These are phyloP conservation scores for Cottoperca gobio DNA, from an alignment of 2,797 vertebrate species.

Conservation along the genomic window DNA sequence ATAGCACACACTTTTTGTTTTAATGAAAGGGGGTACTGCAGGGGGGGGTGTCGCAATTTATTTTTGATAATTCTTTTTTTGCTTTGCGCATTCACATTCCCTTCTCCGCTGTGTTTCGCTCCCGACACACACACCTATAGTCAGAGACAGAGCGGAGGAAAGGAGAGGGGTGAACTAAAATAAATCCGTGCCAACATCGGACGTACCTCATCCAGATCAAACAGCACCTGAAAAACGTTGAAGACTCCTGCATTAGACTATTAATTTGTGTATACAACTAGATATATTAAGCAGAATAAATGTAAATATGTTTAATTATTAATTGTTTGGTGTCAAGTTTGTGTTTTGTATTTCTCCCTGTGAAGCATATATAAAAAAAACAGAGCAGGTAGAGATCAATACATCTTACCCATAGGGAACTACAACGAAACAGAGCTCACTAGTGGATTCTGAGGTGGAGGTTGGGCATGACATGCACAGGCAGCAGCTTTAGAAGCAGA, in stretches of 20 bases:
- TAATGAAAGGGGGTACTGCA: too few relatives aligned
- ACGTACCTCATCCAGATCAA: too few relatives aligned
- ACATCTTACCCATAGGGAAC: constrained; percentile 19
- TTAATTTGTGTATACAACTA: background rate
- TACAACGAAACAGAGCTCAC: constrained; percentile 24
- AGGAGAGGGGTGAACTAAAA: too few relatives aligned
- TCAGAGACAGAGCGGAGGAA: too few relatives aligned
- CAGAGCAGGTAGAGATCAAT: constrained; percentile 39
- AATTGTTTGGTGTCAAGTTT: background rate
- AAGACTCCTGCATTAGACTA: too few relatives aligned
- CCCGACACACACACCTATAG: too few relatives aligned
- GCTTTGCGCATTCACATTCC: too few relatives aligned
- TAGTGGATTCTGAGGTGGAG: constrained; percentile 26
- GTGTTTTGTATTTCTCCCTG: background rate
- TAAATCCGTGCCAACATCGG: too few relatives aligned
- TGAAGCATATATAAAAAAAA: constrained; percentile 35
- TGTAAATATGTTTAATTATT: constrained; percentile 22
- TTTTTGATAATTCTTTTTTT: too few relatives aligned
- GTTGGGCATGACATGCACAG: constrained; percentile 35
- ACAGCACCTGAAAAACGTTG: too few relatives aligned
- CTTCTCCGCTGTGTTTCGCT: too few relatives aligned
- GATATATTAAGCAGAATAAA: background rate
- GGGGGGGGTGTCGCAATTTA: too few relatives aligned
- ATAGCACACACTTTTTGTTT: background rate
- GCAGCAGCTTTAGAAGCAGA: constrained; percentile 16